Base-by-base conservation (phyloP, 2,113 vertebrate species). In the Macaca fascicularis region DNA sequence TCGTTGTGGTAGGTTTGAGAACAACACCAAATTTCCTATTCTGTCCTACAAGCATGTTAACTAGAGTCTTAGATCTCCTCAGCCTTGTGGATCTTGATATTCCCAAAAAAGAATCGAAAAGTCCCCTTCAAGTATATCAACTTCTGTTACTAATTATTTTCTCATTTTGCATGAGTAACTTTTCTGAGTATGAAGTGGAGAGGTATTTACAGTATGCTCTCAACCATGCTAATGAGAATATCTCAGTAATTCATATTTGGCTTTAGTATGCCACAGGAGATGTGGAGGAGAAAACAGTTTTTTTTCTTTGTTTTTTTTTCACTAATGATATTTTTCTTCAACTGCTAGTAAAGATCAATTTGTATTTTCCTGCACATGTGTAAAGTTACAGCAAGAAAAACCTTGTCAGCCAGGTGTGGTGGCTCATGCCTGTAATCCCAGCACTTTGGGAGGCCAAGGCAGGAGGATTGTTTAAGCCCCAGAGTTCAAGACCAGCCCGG, bases 1-100 rank as follows among this genome's bases (percentile, higher is more conserved):
- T 99, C n/a, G 96, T 99, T 90, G 96, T 97, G 97, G 99, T 99
- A 98, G 45, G 99, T 98, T 82, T 55, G 61, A 74, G 95, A 59
- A 87, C 40, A 59, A 4, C 55, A n/a, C 27, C 72, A 38, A 30
- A 78, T 72, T 50, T 40, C 23, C 38, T 25, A 1, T 52, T 78
- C 8, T 45, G 7, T 94, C 82, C 52, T 35, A 74, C 92, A 96
- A 61, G 12, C 22, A 2, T 85, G 57, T 85, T 61, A 35, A 27
- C 19, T 48, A 64, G 11, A n/a, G 50, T 78, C 55, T 90, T 69
- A 59, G 27, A 8, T 70, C 12, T 90, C 25, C 74, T 83, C 12
- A 50, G 10, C 38, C 9, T 23, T 64, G 35, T 84, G 25, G 6
- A 14, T 84, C 72, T 88, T 52, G 35, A 52, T 82, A 78, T 50